phyloP scores from a whole-genome alignment of 1,140 invertebrate species.

The Lepidotrigona ventralis region DNA sequence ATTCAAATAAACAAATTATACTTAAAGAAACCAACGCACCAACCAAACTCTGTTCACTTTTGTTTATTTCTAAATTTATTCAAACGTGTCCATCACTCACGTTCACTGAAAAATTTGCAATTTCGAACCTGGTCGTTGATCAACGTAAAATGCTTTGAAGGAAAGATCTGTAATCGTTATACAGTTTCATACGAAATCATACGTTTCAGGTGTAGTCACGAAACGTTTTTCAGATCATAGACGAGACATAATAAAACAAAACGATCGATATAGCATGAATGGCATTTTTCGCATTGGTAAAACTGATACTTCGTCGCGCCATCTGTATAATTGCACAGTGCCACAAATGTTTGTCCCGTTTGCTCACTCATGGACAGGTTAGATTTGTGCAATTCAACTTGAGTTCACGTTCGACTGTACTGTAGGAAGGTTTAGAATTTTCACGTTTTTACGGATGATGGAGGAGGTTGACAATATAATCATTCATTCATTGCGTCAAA shows the following conservation, averaged over 20 bases:
- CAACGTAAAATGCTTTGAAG: background rate
- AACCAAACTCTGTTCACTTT: too few relatives aligned
- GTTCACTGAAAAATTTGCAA: background rate
- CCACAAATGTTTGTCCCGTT: conserved; percentile 36
- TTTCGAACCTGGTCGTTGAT: background rate
- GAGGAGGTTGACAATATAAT: conserved; percentile 96
- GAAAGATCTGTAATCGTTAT: background rate
- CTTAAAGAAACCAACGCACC: too few relatives aligned
- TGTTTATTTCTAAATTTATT: too few relatives aligned
- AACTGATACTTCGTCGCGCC: conserved; percentile 30
- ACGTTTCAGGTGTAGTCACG: too few relatives aligned
- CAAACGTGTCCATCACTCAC: too few relatives aligned
- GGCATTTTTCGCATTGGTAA: background rate
- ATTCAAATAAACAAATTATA: too few relatives aligned
- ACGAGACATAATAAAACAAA: background rate
- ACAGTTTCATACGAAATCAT: background rate
- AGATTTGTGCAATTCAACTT: conserved; percentile 40
- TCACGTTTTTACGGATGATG: conserved; percentile 82
- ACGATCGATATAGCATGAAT: background rate
- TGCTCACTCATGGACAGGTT: conserved; percentile 54
- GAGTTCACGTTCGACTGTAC: conserved; percentile 1
- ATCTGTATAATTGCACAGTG: conserved; percentile 26
- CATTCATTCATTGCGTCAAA: conserved; percentile 89
- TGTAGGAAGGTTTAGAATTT: conserved; percentile 52
- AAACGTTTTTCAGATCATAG: background rate